These are phyloP conservation scores for Hippoglossus hippoglossus DNA, from an alignment of 2,797 vertebrate species.

Conservation along the genomic window DNA sequence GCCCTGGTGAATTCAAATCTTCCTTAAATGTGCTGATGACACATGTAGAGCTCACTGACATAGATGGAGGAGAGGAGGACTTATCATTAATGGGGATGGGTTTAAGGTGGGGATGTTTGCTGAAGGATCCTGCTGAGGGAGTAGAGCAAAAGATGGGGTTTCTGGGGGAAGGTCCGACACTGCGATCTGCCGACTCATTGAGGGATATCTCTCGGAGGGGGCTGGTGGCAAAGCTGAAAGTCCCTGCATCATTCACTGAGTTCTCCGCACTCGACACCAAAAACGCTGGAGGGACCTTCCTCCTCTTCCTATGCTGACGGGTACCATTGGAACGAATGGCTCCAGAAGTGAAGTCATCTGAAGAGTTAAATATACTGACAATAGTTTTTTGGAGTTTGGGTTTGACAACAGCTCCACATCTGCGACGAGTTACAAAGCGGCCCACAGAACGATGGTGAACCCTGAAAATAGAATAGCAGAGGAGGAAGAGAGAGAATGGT, in stretches of 20 bases:
- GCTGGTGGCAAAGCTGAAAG: constrained; percentile 11
- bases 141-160: constrained; percentile 79
- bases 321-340: neutral
- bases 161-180: constrained; percentile 30
- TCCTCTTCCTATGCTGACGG: constrained; percentile 19
- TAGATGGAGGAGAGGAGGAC: constrained; percentile 7
- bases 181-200: constrained; percentile 51
- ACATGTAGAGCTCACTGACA: constrained; percentile 29
- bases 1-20: constrained; percentile 16
- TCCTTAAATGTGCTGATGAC: constrained; percentile 45
- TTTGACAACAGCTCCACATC: constrained; percentile 28
- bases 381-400: constrained; percentile 13
- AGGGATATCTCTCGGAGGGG: constrained; percentile 60
- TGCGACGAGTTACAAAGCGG: constrained; percentile 78
- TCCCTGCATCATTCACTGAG: constrained; percentile 26
- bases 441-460: constrained; percentile 28
- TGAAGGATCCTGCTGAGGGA: constrained; percentile 53
- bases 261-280: constrained; percentile 51
- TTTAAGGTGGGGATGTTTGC: constrained; percentile 14
- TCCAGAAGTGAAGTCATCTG: constrained; percentile 68
- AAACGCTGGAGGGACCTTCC: neutral
- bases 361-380: constrained; percentile 62
- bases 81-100: constrained; percentile 6
- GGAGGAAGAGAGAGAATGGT: neutral
- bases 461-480: constrained; percentile 38